Conservation (phyloP, 2,113 vertebrate genomes). For the Diadophis punctatus region DNA sequence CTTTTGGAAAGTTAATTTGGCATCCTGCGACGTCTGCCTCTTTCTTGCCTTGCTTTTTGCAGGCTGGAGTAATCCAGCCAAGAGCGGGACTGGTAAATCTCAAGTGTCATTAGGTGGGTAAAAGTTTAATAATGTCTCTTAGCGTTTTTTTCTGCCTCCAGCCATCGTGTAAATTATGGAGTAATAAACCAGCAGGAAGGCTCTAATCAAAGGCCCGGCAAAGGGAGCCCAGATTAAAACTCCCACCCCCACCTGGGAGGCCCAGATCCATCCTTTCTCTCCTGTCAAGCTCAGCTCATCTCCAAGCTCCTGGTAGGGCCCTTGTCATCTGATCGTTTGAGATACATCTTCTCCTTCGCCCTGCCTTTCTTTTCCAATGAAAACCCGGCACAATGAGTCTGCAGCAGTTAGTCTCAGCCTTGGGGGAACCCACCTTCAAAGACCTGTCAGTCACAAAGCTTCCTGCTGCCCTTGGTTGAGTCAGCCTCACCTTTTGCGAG, state of each 20-base stretch:
- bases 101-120: neutral
- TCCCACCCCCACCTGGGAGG: neutral
- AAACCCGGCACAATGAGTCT: neutral
- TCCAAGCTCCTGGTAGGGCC: no score
- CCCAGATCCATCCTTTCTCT: neutral
- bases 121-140: slow-evolving; percentile 16
- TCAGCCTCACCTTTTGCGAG: neutral
- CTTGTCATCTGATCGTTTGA: neutral
- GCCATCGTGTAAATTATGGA: slow-evolving; percentile 11
- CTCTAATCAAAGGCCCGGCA: neutral
- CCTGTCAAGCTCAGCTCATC: neutral
- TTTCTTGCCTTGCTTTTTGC: neutral
- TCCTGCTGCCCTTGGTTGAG: neutral
- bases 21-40: neutral
- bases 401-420: neutral
- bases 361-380: neutral
- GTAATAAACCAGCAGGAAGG: slow-evolving; percentile 1
- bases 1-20: neutral
- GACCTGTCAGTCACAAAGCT: neutral
- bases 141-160: neutral
- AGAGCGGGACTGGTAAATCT: neutral
- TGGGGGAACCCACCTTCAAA: neutral
- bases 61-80: neutral
- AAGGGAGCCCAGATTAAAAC: neutral
- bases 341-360: neutral